Base-by-base conservation (phyloP, 2,888 invertebrate genomes). In the Andrena haemorrhoa region DNA sequence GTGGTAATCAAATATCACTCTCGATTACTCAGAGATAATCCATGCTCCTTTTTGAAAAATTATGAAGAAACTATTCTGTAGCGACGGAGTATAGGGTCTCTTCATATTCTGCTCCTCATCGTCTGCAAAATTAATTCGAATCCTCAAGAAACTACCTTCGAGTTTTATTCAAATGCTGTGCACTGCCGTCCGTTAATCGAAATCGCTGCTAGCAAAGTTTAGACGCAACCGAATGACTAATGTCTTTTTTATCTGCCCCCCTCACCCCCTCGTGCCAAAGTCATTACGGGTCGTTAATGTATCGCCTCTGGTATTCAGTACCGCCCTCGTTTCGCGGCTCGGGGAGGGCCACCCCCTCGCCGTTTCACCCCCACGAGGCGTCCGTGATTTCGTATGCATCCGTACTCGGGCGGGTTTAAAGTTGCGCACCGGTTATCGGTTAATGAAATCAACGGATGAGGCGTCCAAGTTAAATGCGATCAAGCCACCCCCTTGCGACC, bases 371-470 rank as follows among this genome's bases (percentile, higher is more conserved):
- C 49, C 58, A 47, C 81, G 73, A 65, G 47, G 41, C 61, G 53
- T 26, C 41, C 70, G 71, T 84, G 85, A 85, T 87, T 85, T 85
- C 85, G 87, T 79, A 82, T 84, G 85, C 84, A 73, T 56, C 73
- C 84, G 73, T 66, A 68, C 71, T 69, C 74, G 69, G 16, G 65
- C 53, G 58, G 84, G 75, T 88, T 84, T 86, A 87, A 90, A 89
- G 85, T 87, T 78, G 86, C 83, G 88, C 90, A 87, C 88, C 89
- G 87, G 89, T 88, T 92, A 92, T 93, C 92, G 91, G 87, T 91
- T 93, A 93, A 94, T 93, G 93, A 93, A 93, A 94, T 94, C 93
- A 92, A 92, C 91, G 91, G 91, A 92, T 91, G 91, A 90, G 23
- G 90, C 90, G 91, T 88, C 89, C 88, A 90, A 92, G 92, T 92